Percentiles rank a stretch among this genome's conserved stretches.
phyloP scores from a whole-genome alignment of 2,888 invertebrate species.

The Hyppa rectilinea region DNA sequence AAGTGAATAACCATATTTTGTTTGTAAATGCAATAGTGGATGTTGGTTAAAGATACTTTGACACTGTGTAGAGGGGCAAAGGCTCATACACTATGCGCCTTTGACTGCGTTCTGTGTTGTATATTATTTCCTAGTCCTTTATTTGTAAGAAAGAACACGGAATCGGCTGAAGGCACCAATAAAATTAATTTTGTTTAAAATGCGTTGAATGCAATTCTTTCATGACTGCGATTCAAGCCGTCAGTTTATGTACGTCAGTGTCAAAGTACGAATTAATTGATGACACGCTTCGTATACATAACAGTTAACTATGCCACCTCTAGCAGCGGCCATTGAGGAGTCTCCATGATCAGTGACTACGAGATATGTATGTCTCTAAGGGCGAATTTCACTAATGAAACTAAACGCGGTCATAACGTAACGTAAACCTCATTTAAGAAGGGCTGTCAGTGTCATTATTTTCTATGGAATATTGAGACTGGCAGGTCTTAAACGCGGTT shows the following conservation, averaged over 20 bases:
- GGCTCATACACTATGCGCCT: neutral
- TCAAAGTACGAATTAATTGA: neutral
- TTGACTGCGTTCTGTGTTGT: neutral
- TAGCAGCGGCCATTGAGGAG: neutral
- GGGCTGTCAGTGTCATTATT: too few species aligned
- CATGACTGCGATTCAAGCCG: neutral
- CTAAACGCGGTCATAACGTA: too few species aligned
- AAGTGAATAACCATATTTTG: slow-evolving; percentile 14
- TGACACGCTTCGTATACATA: neutral
- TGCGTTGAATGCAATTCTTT: neutral
- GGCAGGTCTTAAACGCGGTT: too few species aligned
- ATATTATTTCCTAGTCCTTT: neutral
- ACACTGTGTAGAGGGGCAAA: neutral
- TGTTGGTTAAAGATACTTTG: neutral
- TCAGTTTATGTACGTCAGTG: neutral
- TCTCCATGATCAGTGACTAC: neutral
- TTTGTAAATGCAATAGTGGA: slow-evolving; percentile 11
- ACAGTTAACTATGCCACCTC: too few species aligned
- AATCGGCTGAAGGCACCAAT: neutral
- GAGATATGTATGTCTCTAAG: neutral
- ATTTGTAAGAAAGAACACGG: neutral
- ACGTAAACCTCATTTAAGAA: too few species aligned
- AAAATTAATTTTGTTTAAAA: neutral
- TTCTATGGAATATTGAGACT: too few species aligned
- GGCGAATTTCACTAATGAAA: too few species aligned